These are phyloP conservation scores for Acanthococcus lagerstroemiae DNA, from an alignment of 2,888 invertebrate genomes.

Conservation along the genomic window DNA sequence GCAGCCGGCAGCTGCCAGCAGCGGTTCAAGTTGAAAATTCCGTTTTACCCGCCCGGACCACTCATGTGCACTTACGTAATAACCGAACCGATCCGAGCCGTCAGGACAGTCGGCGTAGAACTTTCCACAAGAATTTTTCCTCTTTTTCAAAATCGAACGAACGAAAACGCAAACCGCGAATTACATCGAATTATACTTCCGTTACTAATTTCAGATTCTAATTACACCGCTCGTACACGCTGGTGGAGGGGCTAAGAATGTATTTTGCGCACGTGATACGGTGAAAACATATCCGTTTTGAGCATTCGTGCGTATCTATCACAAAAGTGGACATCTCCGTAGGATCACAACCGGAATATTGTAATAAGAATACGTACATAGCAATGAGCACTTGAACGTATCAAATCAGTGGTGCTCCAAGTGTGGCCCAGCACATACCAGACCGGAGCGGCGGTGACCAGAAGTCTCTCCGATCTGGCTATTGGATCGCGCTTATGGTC, in stretches of 20 bases:
- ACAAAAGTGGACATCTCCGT: conserved; percentile 2
- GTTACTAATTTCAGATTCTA: background rate
- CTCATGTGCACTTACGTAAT: too few relatives aligned
- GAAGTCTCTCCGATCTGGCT: too few relatives aligned
- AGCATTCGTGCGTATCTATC: conserved; percentile 6
- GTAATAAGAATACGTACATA: background rate
- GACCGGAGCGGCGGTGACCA: too few relatives aligned
- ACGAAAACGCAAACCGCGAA: background rate
- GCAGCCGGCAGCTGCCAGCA: too few relatives aligned
- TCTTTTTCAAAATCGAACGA: too few relatives aligned
- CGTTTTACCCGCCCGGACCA: too few relatives aligned
- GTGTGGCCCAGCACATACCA: too few relatives aligned
- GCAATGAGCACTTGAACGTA: background rate
- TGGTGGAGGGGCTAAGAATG: background rate
- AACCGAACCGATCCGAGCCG: too few relatives aligned
- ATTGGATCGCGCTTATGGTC: too few relatives aligned
- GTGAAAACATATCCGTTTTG: conserved; percentile 3
- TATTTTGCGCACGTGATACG: conserved; percentile 1
- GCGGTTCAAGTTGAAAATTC: too few relatives aligned
- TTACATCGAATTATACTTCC: background rate
- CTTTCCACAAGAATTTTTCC: too few relatives aligned
- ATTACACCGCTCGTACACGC: background rate
- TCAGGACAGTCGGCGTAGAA: too few relatives aligned
- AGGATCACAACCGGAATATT: conserved; percentile 1
- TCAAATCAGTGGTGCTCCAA: background rate